phyloP scores from a whole-genome alignment of 1,140 invertebrate genomes.

The Hypothenemus hampei region DNA sequence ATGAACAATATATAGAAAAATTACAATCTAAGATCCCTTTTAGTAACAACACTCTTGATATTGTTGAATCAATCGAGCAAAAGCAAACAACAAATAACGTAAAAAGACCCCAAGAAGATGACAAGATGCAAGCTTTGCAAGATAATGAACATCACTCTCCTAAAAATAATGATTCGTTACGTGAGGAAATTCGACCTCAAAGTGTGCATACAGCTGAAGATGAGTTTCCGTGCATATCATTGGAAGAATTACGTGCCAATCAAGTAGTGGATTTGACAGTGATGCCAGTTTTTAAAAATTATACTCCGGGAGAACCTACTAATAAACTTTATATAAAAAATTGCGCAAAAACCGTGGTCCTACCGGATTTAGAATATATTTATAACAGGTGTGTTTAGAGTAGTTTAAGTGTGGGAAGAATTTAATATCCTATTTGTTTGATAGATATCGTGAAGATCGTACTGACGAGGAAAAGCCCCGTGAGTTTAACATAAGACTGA shows the following conservation, averaged over 20 bases:
- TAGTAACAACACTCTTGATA: too few relatives aligned
- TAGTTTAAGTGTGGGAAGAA: too few relatives aligned
- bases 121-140: too few relatives aligned
- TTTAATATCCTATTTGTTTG: too few relatives aligned
- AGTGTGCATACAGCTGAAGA: constrained; percentile 7
- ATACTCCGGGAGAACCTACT: constrained; percentile 73
- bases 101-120: too few relatives aligned
- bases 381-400: constrained; percentile 62
- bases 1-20: too few relatives aligned
- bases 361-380: constrained; percentile 72
- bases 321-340: constrained; percentile 91
- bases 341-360: constrained; percentile 72
- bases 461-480: constrained; percentile 48
- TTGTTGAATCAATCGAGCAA: too few relatives aligned
- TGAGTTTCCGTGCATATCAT: constrained; percentile 49
- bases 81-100: too few relatives aligned
- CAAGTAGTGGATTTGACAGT: constrained; percentile 73
- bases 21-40: too few relatives aligned
- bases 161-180: too few relatives aligned
- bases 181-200: not conserved
- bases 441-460: constrained; percentile 47
- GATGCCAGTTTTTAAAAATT: constrained; percentile 82
- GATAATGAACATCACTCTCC: too few relatives aligned
- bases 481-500: constrained; percentile 78
- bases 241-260: constrained; percentile 62